Percentiles rank a stretch among this genome's conserved stretches.
phyloP scores from a whole-genome alignment of 2,113 vertebrate species.

The Ochotona curzoniae region DNA sequence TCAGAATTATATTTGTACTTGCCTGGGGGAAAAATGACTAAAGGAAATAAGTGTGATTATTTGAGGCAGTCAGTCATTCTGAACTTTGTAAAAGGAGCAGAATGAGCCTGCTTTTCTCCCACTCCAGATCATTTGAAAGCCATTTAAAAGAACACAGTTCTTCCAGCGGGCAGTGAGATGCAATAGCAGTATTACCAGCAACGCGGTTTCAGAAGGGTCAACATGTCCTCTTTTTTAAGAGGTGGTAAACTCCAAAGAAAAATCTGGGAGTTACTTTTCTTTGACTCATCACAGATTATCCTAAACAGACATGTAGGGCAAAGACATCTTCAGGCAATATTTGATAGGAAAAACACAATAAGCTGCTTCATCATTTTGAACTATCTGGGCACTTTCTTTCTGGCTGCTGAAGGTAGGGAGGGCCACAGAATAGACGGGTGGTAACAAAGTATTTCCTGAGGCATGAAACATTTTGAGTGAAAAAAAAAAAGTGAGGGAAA shows the following conservation, averaged over 20 bases:
- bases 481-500: not conserved
- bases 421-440: not conserved
- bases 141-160: slow-evolving; percentile 21
- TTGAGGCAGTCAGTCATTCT: slow-evolving; percentile 60
- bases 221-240: not conserved
- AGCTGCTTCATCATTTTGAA: not conserved
- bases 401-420: not conserved
- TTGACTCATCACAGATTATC: not conserved
- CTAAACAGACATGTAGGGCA: not conserved
- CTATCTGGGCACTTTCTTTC: not conserved
- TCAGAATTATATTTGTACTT: slow-evolving; percentile 53
- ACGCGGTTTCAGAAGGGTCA: not conserved
- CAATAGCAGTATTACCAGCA: not conserved
- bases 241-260: not conserved
- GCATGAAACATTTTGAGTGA: not conserved
- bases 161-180: not conserved
- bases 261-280: not conserved
- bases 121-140: slow-evolving; percentile 61
- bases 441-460: not conserved
- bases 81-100: slow-evolving; percentile 64
- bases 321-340: not conserved
- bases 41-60: slow-evolving; percentile 68
- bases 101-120: slow-evolving; percentile 59
- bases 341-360: not conserved
- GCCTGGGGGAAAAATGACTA: slow-evolving; percentile 60